Conservation (phyloP, 2,888 invertebrate genomes). For the Tipula lateralis region DNA sequence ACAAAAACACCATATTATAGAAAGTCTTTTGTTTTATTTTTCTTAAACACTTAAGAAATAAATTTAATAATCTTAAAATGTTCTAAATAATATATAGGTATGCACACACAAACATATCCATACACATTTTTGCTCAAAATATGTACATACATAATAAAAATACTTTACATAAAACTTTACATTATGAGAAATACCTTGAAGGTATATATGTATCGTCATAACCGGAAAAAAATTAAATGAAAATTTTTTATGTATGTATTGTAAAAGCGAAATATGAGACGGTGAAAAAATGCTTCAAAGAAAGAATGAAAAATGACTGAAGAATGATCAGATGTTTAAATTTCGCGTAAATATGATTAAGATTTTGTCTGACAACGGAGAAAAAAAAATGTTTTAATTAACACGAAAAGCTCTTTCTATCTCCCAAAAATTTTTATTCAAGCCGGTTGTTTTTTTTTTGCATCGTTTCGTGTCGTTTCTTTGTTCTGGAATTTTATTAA, state of each 20-base stretch:
- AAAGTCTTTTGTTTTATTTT: neutral
- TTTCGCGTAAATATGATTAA: slow-evolving; percentile 11
- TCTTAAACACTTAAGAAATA: neutral
- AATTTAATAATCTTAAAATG: neutral
- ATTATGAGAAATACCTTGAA: neutral
- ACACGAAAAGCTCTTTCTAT: neutral
- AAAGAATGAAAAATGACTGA: neutral
- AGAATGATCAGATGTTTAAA: neutral
- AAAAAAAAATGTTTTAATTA: neutral
- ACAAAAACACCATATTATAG: neutral
- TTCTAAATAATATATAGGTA: neutral
- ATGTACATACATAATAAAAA: neutral
- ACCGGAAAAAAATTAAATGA: neutral
- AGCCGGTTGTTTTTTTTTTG: neutral
- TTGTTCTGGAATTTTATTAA: slow-evolving; percentile 2
- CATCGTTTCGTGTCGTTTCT: neutral
- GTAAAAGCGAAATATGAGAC: neutral
- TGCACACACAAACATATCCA: neutral
- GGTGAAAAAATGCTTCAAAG: neutral
- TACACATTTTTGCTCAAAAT: neutral
- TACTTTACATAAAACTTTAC: neutral
- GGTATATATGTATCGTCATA: neutral
- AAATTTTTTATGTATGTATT: neutral
- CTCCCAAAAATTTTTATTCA: too few relatives aligned
- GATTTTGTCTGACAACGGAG: neutral